Evolutionary conservation across 2,888 invertebrate species (phyloP).

Genomic region (Sarcophaga subvicina): DNA sequence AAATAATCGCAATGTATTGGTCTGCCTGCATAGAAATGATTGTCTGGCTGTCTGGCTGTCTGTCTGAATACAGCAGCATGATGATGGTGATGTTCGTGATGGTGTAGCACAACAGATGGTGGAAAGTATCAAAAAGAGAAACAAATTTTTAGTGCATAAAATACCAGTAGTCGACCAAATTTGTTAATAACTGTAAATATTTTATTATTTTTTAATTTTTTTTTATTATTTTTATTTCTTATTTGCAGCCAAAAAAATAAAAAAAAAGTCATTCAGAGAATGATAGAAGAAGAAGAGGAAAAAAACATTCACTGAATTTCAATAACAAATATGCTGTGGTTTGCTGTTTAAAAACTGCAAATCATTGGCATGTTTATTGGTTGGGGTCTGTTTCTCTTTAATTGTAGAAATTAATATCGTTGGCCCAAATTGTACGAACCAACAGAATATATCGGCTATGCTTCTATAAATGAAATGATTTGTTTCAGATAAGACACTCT

Average conservation of each 20-base stretch:
- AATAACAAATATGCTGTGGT: slow-evolving; percentile 8
- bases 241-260: neutral
- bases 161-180: slow-evolving; percentile 47
- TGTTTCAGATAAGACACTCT: neutral
- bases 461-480: too few relatives aligned
- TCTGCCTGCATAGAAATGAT: too few relatives aligned
- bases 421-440: slow-evolving; percentile 9
- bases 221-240: too few relatives aligned
- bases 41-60: too few relatives aligned
- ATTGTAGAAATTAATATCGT: slow-evolving; percentile 29
- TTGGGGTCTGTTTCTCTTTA: slow-evolving; percentile 45
- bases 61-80: too few relatives aligned
- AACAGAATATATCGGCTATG: too few relatives aligned
- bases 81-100: too few relatives aligned
- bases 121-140: neutral
- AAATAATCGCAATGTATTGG: too few relatives aligned
- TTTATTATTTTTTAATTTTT: too few relatives aligned
- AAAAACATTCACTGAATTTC: neutral
- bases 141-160: slow-evolving; percentile 60
- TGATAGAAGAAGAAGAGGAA: neutral
- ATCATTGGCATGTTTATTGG: slow-evolving; percentile 22
- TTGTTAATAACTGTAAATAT: slow-evolving; percentile 42
- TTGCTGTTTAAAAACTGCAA: neutral
- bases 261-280: neutral
- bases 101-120: too few relatives aligned